Percentiles rank a stretch among this genome's conserved stretches.
Evolutionary conservation across 1,140 invertebrate genomes (phyloP).

Genomic region (Idris sp.): DNA sequence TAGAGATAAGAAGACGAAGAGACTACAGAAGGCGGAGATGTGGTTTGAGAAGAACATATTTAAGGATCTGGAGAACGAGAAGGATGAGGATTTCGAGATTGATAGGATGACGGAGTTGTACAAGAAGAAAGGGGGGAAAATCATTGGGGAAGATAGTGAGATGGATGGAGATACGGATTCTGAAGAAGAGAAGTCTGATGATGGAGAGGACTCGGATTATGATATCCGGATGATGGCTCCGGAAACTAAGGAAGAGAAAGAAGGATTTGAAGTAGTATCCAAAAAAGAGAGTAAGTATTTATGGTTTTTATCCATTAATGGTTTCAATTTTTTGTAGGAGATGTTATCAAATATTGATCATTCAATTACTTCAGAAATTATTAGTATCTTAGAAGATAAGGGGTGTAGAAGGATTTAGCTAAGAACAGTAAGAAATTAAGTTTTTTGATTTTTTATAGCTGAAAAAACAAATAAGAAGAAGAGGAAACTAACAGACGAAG

Average conservation of each 20-base stretch:
- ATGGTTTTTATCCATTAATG: too few species aligned
- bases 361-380: too few species aligned
- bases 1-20: constrained; percentile 84
- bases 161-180: constrained; percentile 12
- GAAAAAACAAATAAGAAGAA: constrained; percentile 79
- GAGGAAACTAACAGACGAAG: constrained; percentile 89
- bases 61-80: constrained; percentile 87
- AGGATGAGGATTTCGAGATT: constrained; percentile 92
- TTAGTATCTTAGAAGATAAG: too few species aligned
- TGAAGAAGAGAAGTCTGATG: constrained; percentile 42
- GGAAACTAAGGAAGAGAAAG: constrained; percentile 72
- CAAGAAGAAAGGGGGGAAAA: constrained; percentile 84
- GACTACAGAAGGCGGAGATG: constrained; percentile 86
- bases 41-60: constrained; percentile 96
- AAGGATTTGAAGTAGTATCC: constrained; percentile 84
- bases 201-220: constrained; percentile 68
- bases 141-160: constrained; percentile 76
- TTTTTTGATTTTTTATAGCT: constrained; percentile 58
- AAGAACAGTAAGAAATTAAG: not conserved
- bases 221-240: constrained; percentile 67
- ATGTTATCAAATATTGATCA: too few species aligned
- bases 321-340: too few species aligned
- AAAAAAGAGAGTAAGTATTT: constrained; percentile 79
- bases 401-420: too few species aligned
- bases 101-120: constrained; percentile 86